These are phyloP conservation scores for Hydrochoerus hydrochaeris DNA, from an alignment of 2,113 vertebrate species.

Conservation along the genomic window DNA sequence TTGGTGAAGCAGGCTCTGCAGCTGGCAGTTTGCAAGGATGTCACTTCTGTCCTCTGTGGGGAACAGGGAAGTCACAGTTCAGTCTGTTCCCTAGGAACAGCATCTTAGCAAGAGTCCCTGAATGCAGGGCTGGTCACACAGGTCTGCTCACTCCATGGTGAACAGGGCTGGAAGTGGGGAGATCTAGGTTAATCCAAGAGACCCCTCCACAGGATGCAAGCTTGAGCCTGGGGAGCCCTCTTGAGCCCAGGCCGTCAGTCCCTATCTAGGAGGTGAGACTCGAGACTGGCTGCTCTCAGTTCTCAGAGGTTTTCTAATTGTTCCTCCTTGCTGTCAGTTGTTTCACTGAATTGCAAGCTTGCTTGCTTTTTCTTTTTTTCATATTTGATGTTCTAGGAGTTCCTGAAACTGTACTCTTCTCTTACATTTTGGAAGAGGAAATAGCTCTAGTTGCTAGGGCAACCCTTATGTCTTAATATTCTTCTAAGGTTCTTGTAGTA, in stretches of 20 bases:
- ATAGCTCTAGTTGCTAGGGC: neutral
- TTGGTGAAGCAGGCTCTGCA: neutral
- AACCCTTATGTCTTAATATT: conserved; percentile 32
- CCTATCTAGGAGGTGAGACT: neutral
- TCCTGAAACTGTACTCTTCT: neutral
- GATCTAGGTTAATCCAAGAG: neutral
- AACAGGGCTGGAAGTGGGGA: neutral
- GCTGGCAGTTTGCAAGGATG: neutral
- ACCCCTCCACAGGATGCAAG: neutral
- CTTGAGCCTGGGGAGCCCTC: neutral
- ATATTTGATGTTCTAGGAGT: conserved; percentile 5
- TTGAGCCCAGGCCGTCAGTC: neutral
- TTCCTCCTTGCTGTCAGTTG: neutral
- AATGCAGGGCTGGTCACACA: neutral
- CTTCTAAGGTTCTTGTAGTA: neutral
- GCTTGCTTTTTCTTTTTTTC: neutral
- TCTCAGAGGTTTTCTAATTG: neutral
- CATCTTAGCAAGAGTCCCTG: neutral
- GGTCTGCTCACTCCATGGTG: neutral
- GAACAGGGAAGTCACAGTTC: neutral
- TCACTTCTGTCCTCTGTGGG: neutral
- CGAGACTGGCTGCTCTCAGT: neutral
- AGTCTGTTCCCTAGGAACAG: neutral
- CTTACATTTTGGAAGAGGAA: conserved; percentile 16
- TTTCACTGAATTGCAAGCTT: neutral